Evolutionary conservation across 2,113 vertebrate species (phyloP).

Genomic region (Mellivora capensis): DNA sequence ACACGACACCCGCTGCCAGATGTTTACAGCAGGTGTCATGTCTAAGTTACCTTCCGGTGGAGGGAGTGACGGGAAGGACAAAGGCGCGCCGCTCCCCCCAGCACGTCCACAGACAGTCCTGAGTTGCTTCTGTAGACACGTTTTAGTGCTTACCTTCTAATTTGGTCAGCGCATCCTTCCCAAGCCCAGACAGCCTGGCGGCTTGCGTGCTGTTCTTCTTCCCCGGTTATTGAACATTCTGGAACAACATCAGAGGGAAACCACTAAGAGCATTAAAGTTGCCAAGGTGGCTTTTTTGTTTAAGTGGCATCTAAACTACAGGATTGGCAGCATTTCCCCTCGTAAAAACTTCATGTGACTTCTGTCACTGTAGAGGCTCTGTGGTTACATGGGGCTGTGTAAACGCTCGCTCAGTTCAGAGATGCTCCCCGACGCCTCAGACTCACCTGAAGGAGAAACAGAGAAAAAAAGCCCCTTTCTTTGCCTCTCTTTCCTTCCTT

Average conservation of each 20-base stretch:
- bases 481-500: not conserved
- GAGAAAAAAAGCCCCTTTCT: not conserved
- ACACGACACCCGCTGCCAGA: not conserved
- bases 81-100: not conserved
- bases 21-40: not conserved
- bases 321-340: not conserved
- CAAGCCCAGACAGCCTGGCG: not conserved
- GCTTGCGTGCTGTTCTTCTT: not conserved
- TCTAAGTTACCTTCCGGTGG: not conserved
- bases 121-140: not conserved
- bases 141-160: not conserved
- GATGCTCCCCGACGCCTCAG: not conserved
- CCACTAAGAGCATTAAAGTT: not conserved
- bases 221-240: not conserved
- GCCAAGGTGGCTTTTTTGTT: not conserved
- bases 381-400: not conserved
- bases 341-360: not conserved
- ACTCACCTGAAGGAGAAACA: not conserved
- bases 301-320: not conserved
- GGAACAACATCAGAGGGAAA: slow-evolving; percentile 36
- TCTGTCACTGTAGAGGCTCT: not conserved
- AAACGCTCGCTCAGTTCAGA: not conserved
- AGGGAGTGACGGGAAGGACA: not conserved
- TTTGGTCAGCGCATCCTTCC: not conserved
- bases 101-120: not conserved